Evolutionary conservation across 2,797 vertebrate species (phyloP), one percentile per base, ranked within the genome.

Genomic region (Nannoperca obscura): DNA sequence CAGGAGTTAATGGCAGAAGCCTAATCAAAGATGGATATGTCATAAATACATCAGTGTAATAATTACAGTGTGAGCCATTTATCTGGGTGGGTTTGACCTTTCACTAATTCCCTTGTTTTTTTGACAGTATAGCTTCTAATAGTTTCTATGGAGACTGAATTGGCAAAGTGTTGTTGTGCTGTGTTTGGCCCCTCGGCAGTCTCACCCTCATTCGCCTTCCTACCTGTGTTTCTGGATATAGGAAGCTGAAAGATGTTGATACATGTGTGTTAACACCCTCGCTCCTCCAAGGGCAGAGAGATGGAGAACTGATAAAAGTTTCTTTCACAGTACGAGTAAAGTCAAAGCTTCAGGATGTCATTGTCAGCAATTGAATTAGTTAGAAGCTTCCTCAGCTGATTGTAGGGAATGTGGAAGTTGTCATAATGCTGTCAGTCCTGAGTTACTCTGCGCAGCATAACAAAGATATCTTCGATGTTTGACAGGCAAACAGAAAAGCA

Each of bases 61-160:
- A 32, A 74, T 81, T 46, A 74, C 38, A 79, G 63, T 7, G 20
- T 7, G 42, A 64, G 66, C 40, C 62, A 74, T 55, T 64, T 80
- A 71, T 81, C 63, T 73, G 38, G 59, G 57, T 17, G 24, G 46
- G 55, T 55, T 88, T 74, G 27, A 55, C 67, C 72, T 55, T 63
- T 61, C 44, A 50, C 73, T 75, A 46, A 53, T 61, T 63, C 72
- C 63, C 71, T 83, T 66, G 14, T 83, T 78, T 90, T 91, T 88
- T 88, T 81, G 24, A 85, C 86, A 81, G 71, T 81, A 74, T 44
- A 55, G 66, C 53, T 79, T 27, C 55, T 70, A 82, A 87, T 82
- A 62, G 89, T 93, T 91, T 91, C 90, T 91, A 93, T 91, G 90
- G 89, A 80, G 78, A 92, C 86, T 82, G 81, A 74, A 74, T 82